A percentile compares a stretch with the other conserved stretches of the same genome.
These are phyloP conservation scores for Chamaedrilus cognettii DNA, from an alignment of 2,888 invertebrate genomes.

Conservation along the genomic window DNA sequence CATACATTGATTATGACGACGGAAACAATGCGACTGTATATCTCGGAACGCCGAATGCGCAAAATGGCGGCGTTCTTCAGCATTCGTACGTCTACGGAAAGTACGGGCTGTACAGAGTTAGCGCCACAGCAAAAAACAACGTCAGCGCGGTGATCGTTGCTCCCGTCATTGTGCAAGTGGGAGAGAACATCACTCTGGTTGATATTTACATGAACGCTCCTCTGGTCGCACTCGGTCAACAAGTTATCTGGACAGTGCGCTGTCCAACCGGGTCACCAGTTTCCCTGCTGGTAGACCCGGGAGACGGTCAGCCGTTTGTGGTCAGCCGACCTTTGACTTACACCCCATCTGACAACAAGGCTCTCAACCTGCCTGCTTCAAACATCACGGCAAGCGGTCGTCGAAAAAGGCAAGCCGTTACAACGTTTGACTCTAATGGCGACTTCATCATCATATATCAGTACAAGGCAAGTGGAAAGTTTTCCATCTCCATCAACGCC, in stretches of 20 bases:
- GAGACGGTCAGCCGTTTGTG: constrained; percentile 29
- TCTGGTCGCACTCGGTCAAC: constrained; percentile 39
- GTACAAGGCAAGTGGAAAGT: too few relatives aligned
- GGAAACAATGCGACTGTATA: constrained; percentile 38
- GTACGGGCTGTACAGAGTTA: constrained; percentile 52
- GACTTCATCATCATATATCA: too few relatives aligned
- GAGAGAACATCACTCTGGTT: constrained; percentile 43
- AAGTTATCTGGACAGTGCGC: constrained; percentile 41
- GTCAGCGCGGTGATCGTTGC: constrained; percentile 41
- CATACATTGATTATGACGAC: constrained; percentile 47
- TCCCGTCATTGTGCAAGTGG: constrained; percentile 46
- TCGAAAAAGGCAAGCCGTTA: too few relatives aligned
- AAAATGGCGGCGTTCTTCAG: constrained; percentile 33
- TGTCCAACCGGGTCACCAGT: constrained; percentile 45
- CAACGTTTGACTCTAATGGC: too few relatives aligned
- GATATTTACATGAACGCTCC: constrained; percentile 43
- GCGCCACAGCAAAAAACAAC: constrained; percentile 47
- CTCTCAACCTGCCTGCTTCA: background rate
- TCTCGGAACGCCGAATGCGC: constrained; percentile 24
- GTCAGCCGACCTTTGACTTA: constrained; percentile 14
- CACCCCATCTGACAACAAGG: constrained; percentile 9
- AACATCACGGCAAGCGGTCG: background rate
- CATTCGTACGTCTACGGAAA: constrained; percentile 44
- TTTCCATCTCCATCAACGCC: too few relatives aligned
- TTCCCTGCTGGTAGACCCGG: constrained; percentile 28